Evolutionary conservation across 2,888 invertebrate species (phyloP).

Genomic region (Heliothis peltigera): DNA sequence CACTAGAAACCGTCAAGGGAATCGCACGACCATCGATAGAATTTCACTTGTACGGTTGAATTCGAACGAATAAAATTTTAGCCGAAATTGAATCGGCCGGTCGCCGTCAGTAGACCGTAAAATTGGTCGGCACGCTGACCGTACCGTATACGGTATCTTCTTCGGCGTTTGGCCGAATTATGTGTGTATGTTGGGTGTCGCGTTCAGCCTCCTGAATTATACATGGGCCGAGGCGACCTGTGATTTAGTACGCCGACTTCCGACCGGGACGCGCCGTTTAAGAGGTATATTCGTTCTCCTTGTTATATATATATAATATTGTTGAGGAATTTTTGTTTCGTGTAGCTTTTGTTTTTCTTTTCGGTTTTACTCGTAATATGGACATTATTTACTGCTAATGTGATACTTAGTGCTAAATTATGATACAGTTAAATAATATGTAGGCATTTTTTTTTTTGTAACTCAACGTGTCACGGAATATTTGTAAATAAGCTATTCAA

Average conservation of each 20-base stretch:
- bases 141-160: slow-evolving; percentile 77
- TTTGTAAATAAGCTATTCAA: not conserved
- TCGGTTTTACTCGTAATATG: slow-evolving; percentile 11
- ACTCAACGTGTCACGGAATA: not conserved
- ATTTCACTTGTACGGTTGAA: slow-evolving; percentile 83
- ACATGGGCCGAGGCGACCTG: slow-evolving; percentile 82
- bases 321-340: slow-evolving; percentile 61
- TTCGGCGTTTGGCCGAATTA: slow-evolving; percentile 80
- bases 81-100: slow-evolving; percentile 88
- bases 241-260: slow-evolving; percentile 83
- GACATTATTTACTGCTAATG: slow-evolving; percentile 19
- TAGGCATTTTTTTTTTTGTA: too few relatives aligned
- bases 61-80: slow-evolving; percentile 87
- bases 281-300: slow-evolving; percentile 74
- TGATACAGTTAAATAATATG: too few relatives aligned
- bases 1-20: slow-evolving; percentile 75
- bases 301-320: slow-evolving; percentile 76
- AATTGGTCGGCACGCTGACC: slow-evolving; percentile 85
- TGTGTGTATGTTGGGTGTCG: slow-evolving; percentile 78
- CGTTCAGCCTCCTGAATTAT: slow-evolving; percentile 84
- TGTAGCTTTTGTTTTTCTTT: slow-evolving; percentile 39
- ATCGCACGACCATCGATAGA: slow-evolving; percentile 80
- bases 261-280: slow-evolving; percentile 75
- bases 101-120: slow-evolving; percentile 84
- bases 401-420: slow-evolving; percentile 9